These are phyloP conservation scores for Eutolmus rufibarbis DNA, from an alignment of 2,888 invertebrate genomes.

Conservation along the genomic window DNA sequence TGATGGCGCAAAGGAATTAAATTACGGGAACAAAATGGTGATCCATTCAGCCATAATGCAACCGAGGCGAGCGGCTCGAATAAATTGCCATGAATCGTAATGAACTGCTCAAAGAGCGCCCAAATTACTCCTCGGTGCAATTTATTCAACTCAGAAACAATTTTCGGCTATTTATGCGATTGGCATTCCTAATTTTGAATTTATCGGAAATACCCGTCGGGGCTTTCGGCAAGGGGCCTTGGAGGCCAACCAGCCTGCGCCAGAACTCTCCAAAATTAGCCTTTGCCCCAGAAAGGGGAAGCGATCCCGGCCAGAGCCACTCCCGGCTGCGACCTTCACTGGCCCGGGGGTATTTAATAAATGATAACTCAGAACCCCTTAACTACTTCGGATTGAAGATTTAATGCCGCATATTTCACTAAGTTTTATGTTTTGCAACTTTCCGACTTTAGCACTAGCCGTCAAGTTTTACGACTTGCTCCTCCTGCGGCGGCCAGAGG, in stretches of 20 bases:
- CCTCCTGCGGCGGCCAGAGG: neutral
- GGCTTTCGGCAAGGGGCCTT: neutral
- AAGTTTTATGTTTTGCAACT: neutral
- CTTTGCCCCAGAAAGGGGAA: neutral
- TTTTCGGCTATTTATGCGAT: conserved; percentile 17
- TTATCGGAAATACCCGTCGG: neutral
- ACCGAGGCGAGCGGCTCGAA: neutral
- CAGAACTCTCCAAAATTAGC: neutral
- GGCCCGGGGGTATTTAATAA: neutral
- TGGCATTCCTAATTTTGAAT: conserved; percentile 1
- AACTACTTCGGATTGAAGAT: neutral
- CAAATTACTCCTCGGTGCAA: conserved; percentile 23
- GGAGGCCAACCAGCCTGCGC: neutral
- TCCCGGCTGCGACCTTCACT: neutral
- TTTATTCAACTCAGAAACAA: conserved; percentile 12
- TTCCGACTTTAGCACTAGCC: neutral
- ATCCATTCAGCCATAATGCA: conserved; percentile 11
- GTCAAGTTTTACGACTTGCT: neutral
- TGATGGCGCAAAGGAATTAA: conserved; percentile 18
- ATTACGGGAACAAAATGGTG: conserved; percentile 30
- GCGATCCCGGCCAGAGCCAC: neutral
- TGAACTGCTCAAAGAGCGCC: conserved; percentile 8
- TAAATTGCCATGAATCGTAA: conserved; percentile 20
- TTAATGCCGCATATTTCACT: neutral
- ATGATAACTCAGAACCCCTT: neutral